These are phyloP conservation scores for Andinoacara biseriatus DNA, from an alignment of 2,113 vertebrate genomes.

Conservation along the genomic window DNA sequence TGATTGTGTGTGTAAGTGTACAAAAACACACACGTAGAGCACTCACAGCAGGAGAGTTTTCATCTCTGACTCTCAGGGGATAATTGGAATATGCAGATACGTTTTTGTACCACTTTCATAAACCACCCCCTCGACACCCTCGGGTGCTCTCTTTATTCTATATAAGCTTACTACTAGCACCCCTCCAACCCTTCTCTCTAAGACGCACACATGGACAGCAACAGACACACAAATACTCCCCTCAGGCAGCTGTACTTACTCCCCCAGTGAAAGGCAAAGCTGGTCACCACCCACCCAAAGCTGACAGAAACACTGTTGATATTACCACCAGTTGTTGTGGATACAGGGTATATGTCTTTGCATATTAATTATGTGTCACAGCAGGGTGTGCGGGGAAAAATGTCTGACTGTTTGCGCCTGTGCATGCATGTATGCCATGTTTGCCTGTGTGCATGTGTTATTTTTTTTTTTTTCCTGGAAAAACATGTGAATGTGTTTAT, in stretches of 20 bases:
- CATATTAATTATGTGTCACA: constrained; percentile 69
- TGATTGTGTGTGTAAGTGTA: background rate
- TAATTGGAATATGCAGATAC: constrained; percentile 76
- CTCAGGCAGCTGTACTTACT: constrained; percentile 63
- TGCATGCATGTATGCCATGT: constrained; percentile 21
- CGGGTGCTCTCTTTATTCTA: constrained; percentile 66
- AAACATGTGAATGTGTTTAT: constrained; percentile 66
- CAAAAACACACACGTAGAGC: constrained; percentile 28
- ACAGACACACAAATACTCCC: constrained; percentile 65
- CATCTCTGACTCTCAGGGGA: constrained; percentile 72
- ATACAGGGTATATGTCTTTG: constrained; percentile 67
- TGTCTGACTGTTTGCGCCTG: constrained; percentile 13
- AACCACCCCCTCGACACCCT: constrained; percentile 70
- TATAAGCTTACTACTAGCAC: constrained; percentile 68
- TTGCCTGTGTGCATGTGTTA: constrained; percentile 21
- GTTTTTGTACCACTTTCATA: constrained; percentile 72
- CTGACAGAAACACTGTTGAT: constrained; percentile 69
- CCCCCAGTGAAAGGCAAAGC: constrained; percentile 74
- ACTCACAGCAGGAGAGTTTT: constrained; percentile 70
- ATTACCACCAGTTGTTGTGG: constrained; percentile 74
- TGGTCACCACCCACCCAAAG: constrained; percentile 75
- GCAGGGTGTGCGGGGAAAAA: constrained; percentile 49
- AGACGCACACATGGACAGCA: constrained; percentile 49
- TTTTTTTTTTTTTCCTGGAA: constrained; percentile 15
- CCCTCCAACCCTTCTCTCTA: constrained; percentile 22